Percentiles rank a stretch among this genome's conserved stretches.
Evolutionary conservation across 2,888 invertebrate species (phyloP).

Genomic region (Entomobrya proxima): DNA sequence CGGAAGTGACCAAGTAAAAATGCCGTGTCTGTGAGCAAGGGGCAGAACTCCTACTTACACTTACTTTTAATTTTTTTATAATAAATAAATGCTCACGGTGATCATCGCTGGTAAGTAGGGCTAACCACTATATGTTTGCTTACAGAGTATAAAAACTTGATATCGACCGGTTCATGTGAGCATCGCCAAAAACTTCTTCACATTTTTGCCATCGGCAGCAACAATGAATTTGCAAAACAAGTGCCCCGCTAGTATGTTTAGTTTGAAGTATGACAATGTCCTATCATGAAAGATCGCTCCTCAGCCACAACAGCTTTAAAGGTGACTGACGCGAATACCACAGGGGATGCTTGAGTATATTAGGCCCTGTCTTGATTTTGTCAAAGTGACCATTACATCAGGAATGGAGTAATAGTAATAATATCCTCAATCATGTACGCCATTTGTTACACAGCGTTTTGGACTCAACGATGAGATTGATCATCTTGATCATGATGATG

Average conservation of each 20-base stretch:
- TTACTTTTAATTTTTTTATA: conserved; percentile 10
- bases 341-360: conserved; percentile 54
- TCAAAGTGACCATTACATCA: conserved; percentile 62
- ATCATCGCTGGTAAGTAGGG: conserved; percentile 50
- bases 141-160: conserved; percentile 52
- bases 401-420: conserved; percentile 62
- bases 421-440: conserved; percentile 60
- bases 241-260: conserved; percentile 15
- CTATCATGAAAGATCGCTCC: conserved; percentile 35
- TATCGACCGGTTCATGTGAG: conserved; percentile 56
- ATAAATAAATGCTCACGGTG: conserved; percentile 41
- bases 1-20: conserved; percentile 60
- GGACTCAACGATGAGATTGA: conserved; percentile 2
- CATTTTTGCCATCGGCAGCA: conserved; percentile 30
- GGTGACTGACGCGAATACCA: conserved; percentile 45
- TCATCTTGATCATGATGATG: conserved; percentile 36
- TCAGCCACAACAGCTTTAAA: conserved; percentile 54
- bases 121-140: conserved; percentile 51
- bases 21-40: conserved; percentile 59
- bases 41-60: conserved; percentile 15
- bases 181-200: conserved; percentile 43
- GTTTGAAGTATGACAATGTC: conserved; percentile 16
- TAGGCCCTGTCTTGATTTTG: conserved; percentile 62
- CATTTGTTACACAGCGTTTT: conserved; percentile 24
- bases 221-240: conserved; percentile 15